These are phyloP conservation scores for Atlantisia rogersi DNA, from an alignment of 2,113 vertebrate genomes.

Conservation along the genomic window DNA sequence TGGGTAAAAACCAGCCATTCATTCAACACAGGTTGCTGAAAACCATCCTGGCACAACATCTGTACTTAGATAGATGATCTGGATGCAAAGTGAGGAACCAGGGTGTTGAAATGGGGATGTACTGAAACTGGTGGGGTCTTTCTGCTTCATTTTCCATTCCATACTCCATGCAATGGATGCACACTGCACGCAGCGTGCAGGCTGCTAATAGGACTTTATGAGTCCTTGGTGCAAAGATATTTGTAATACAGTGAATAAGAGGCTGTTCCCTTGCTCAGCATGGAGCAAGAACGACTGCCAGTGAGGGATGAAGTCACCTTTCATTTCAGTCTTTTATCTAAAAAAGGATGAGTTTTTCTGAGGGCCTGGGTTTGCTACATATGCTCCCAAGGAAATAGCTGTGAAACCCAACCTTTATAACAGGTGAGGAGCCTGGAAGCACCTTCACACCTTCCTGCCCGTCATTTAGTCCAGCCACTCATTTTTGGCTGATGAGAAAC, in stretches of 20 bases:
- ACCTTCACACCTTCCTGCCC: background rate
- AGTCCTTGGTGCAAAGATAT: background rate
- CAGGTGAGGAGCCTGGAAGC: background rate
- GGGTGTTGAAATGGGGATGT: background rate
- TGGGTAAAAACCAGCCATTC: background rate
- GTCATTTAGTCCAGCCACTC: rapidly evolving
- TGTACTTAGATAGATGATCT: background rate
- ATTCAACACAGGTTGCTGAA: background rate
- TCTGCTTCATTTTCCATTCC: background rate
- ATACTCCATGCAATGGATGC: background rate
- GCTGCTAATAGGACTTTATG: background rate
- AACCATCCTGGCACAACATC: background rate
- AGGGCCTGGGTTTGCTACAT: background rate
- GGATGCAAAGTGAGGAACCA: background rate
- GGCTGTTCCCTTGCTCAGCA: constrained; percentile 20
- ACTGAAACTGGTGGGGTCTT: background rate
- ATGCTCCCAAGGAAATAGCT: background rate
- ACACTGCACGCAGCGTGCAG: background rate
- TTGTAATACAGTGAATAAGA: background rate
- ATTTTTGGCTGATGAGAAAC: background rate
- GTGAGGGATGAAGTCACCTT: constrained; percentile 15
- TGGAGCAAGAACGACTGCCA: background rate
- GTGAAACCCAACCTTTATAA: background rate
- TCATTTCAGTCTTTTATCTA: background rate
- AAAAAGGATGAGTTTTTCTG: background rate